Percentiles rank a stretch among this genome's conserved stretches.
Evolutionary conservation across 2,113 vertebrate species (phyloP).

Genomic region (Triplophysa siluroides): DNA sequence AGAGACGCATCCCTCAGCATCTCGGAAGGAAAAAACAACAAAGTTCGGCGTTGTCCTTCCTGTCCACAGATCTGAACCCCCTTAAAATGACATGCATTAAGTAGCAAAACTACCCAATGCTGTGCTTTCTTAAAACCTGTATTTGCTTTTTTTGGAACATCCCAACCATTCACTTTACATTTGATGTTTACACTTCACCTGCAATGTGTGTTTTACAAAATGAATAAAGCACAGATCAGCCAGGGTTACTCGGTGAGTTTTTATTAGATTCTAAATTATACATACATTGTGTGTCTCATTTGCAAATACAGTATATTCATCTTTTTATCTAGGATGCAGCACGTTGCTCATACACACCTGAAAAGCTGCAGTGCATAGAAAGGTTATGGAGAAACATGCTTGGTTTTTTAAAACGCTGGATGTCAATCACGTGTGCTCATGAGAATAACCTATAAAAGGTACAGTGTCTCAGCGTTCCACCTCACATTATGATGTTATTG

Average conservation of each 20-base stretch:
- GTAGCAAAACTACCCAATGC: background rate
- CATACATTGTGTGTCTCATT: conserved; percentile 33
- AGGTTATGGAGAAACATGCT: conserved; percentile 11
- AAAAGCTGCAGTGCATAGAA: conserved; percentile 13
- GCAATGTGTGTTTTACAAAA: background rate
- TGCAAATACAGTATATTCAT: background rate
- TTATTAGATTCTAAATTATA: conserved; percentile 24
- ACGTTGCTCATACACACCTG: background rate
- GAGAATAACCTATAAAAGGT: conserved; percentile 12
- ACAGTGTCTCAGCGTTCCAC: conserved; percentile 4
- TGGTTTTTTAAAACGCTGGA: conserved; percentile 13
- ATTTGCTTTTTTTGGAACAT: background rate
- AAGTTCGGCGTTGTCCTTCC: conserved; percentile 12
- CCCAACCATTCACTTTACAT: no score
- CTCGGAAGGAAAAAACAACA: conserved; percentile 1
- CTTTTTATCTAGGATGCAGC: background rate
- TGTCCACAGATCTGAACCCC: background rate
- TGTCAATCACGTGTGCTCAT: background rate
- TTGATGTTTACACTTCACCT: no score
- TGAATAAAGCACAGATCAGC: conserved; percentile 13
- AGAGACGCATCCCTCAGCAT: conserved; percentile 28
- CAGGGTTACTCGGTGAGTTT: conserved; percentile 3
- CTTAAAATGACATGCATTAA: conserved; percentile 14
- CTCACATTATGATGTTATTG: conserved; percentile 5
- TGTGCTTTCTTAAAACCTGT: background rate